Percentiles rank a stretch among this genome's conserved stretches.
These are phyloP conservation scores for Spongia lamella DNA, from an alignment of 37 sponge, comb jelly and placozoan species.

Conservation along the genomic window DNA sequence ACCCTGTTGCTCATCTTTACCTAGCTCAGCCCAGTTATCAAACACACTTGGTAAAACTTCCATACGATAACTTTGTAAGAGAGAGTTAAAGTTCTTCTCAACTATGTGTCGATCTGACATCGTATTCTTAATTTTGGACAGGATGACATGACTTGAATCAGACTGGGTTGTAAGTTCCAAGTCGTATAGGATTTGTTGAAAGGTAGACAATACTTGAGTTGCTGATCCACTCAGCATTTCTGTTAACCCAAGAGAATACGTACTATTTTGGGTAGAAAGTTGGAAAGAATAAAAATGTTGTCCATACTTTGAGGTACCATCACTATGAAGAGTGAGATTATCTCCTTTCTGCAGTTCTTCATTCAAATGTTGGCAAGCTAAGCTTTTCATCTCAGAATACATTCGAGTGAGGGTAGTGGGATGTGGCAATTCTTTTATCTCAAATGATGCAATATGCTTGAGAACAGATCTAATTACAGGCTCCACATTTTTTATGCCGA, in stretches of 20 bases:
- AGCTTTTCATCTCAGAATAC: conserved; percentile 2
- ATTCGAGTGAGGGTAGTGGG: conserved; percentile 6
- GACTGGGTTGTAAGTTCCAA: not conserved
- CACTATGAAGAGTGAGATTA: conserved; percentile 10
- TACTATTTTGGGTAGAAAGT: not conserved
- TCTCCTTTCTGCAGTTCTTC: conserved; percentile 2
- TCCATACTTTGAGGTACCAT: conserved; percentile 36
- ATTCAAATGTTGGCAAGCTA: conserved; percentile 5
- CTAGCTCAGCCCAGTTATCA: conserved; percentile 2
- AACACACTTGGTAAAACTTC: conserved; percentile 5
- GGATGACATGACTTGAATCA: not conserved
- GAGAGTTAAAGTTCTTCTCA: conserved; percentile 23
- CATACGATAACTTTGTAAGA: conserved; percentile 13
- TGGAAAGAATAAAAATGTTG: conserved; percentile 11
- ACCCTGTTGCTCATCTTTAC: not conserved
- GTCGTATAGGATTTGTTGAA: not conserved
- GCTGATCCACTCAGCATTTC: conserved; percentile 31
- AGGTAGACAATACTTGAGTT: not conserved
- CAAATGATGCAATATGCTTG: conserved; percentile 3
- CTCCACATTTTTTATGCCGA: conserved; percentile 1
- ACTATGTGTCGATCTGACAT: conserved; percentile 30
- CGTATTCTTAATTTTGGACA: conserved; percentile 18
- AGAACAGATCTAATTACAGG: conserved; percentile 8
- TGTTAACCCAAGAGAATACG: conserved; percentile 10
- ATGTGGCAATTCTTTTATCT: not conserved